These are phyloP conservation scores for Tiliacea citrago DNA, from an alignment of 2,888 invertebrate genomes.

Conservation along the genomic window DNA sequence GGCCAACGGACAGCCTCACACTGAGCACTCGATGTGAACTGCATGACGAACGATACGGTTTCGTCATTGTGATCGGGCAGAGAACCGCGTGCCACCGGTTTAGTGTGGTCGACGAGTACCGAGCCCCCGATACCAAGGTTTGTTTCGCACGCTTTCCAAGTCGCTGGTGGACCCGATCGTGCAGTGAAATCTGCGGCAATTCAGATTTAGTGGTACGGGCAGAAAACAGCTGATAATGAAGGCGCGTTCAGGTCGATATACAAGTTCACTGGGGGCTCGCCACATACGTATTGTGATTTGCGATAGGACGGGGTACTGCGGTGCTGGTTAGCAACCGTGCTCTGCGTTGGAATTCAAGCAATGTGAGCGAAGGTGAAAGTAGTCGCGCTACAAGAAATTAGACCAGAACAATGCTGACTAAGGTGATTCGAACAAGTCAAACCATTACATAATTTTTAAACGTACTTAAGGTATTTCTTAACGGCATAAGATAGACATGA, in stretches of 20 bases:
- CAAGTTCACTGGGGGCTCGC: conserved; percentile 85
- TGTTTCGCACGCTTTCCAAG: conserved; percentile 34
- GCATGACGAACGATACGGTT: conserved; percentile 66
- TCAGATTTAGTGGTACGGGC: conserved; percentile 68
- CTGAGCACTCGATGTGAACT: conserved; percentile 67
- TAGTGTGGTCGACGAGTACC: conserved; percentile 67
- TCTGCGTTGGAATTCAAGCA: conserved; percentile 51
- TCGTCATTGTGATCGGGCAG: conserved; percentile 73
- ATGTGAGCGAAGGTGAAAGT: conserved; percentile 70
- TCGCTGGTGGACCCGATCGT: conserved; percentile 21
- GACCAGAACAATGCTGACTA: conserved; percentile 21
- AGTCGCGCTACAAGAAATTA: conserved; percentile 35
- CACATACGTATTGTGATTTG: conserved; percentile 68
- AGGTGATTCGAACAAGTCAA: not conserved
- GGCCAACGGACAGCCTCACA: conserved; percentile 78
- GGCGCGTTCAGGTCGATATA: conserved; percentile 73
- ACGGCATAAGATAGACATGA: not conserved
- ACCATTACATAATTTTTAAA: not conserved
- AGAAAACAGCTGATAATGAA: conserved; percentile 77
- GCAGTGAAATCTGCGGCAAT: conserved; percentile 16
- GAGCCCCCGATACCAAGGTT: conserved; percentile 66
- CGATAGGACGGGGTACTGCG: conserved; percentile 60
- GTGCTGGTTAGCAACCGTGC: conserved; percentile 65
- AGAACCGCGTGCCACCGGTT: conserved; percentile 80
- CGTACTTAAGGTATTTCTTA: not conserved